Evolutionary conservation across 2,888 invertebrate species (phyloP).

Genomic region (Pyrgus malvae): DNA sequence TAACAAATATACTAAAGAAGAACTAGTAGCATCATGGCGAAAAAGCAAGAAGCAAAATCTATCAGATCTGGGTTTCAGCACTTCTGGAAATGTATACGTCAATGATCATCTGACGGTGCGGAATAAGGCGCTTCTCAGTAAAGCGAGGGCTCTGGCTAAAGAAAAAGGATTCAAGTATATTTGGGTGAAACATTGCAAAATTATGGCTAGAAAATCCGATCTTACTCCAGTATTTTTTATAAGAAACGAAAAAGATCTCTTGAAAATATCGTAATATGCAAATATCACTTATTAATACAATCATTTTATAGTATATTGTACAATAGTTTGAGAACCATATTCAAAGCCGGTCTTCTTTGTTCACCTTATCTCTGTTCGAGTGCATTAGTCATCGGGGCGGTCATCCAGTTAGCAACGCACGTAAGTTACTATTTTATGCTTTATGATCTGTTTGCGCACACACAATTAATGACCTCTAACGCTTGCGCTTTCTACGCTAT

Average conservation of each 20-base stretch:
- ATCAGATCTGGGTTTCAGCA: slow-evolving; percentile 16
- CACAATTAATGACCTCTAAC: no score
- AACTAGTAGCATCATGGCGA: no score
- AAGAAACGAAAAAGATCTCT: slow-evolving; percentile 24
- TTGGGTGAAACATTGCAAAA: slow-evolving; percentile 34
- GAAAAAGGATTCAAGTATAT: slow-evolving; percentile 29
- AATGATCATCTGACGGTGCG: slow-evolving; percentile 30
- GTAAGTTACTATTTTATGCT: no score
- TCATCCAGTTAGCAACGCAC: slow-evolving; percentile 9
- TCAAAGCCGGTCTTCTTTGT: slow-evolving; percentile 6
- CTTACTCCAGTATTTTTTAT: slow-evolving; percentile 30
- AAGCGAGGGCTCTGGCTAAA: slow-evolving; percentile 19
- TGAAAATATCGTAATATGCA: slow-evolving; percentile 21
- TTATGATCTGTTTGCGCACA: no score
- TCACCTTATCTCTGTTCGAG: slow-evolving; percentile 9
- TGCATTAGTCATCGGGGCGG: background rate
- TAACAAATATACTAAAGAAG: no score
- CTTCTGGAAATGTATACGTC: slow-evolving; percentile 14
- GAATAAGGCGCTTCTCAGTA: slow-evolving; percentile 20
- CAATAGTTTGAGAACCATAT: slow-evolving; percentile 26
- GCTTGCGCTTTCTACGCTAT: no score
- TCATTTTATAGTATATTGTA: no score
- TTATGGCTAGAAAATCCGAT: slow-evolving; percentile 30
- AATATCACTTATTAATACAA: no score
- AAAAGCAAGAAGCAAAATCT: no score